Base-by-base conservation (phyloP, 2,888 invertebrate genomes). In the Oxytorus armatus region DNA sequence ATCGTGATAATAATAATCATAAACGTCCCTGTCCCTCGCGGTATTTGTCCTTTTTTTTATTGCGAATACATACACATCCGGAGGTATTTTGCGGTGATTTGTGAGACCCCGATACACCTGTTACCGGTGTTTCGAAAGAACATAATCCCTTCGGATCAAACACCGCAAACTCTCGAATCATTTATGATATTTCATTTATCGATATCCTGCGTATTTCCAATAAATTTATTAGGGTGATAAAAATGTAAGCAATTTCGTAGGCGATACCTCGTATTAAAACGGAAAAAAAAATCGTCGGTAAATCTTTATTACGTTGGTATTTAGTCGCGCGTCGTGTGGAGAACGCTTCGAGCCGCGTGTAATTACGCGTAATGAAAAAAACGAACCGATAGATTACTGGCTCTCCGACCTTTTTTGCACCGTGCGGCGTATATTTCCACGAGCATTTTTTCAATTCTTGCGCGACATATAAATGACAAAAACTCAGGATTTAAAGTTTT, bases 1-100 rank as follows among this genome's bases (percentile, higher is more conserved):
- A 73, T 63, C 51, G 47, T 33, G 25, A 59, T 65, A 33, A 75
- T 65, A 65, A 57, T 69, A 53, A 65, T 65, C 66, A 73, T 78
- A 78, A 78, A 68, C 11, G 53, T 42, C 36, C n/a, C 33, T 78
- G 33, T 25, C 44, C 53, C 53, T 55, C 42, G 36, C 18, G 7
- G 33, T 44, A 25, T 63, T 53, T 42, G 42, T 18, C 21, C 63
- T 51, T 59, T 49, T 33, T 79, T 79, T 75, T 79, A 70, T 63
- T 63, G 14, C 69, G 63, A 55, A 74, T 69, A 74, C 18, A n/a
- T 42, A 47, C 47, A 69, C 21, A 63, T 23, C 36, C 51, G 55
- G 66, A 74, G 74, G 61, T 39, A 51, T 51, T 42, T 18, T 51
- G 14, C 39, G 61, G 23, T 53, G 49, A 44, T 18, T 68, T 61